Percentiles rank a stretch among this genome's conserved stretches.
Conservation (phyloP, 2,113 vertebrate species). For the Stomatorhinus ivindoensis region DNA sequence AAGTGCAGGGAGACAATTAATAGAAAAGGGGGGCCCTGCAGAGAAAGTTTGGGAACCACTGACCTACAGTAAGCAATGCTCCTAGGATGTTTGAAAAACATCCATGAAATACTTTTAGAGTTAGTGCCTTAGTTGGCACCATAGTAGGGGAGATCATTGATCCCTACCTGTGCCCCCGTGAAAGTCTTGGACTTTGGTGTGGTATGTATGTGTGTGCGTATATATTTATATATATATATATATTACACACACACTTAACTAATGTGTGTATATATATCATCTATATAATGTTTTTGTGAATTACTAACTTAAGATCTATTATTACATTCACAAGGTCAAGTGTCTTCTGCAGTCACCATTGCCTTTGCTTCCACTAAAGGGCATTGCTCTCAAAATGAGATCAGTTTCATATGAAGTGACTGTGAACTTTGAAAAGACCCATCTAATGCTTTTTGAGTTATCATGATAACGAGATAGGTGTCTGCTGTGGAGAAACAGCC, state of each 20-base stretch:
- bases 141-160: not conserved
- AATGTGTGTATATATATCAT: too few relatives aligned
- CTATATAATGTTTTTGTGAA: too few relatives aligned
- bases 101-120: not conserved
- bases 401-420: not conserved
- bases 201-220: too few relatives aligned
- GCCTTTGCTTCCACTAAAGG: not conserved
- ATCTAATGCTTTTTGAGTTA: not conserved
- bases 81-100: not conserved
- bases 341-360: not conserved
- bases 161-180: not conserved
- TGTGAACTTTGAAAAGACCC: not conserved
- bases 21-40: too few relatives aligned
- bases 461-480: not conserved
- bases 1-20: too few relatives aligned
- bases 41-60: too few relatives aligned
- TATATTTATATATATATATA: too few relatives aligned
- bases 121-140: not conserved
- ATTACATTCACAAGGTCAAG: not conserved
- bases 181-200: too few relatives aligned
- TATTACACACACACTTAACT: too few relatives aligned
- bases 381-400: not conserved
- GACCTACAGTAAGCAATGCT: not conserved
- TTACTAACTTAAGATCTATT: too few relatives aligned
- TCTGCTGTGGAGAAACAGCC: not conserved